Base-by-base conservation (phyloP, 1,140 invertebrate species). In the Scaptomyza hsui region DNA sequence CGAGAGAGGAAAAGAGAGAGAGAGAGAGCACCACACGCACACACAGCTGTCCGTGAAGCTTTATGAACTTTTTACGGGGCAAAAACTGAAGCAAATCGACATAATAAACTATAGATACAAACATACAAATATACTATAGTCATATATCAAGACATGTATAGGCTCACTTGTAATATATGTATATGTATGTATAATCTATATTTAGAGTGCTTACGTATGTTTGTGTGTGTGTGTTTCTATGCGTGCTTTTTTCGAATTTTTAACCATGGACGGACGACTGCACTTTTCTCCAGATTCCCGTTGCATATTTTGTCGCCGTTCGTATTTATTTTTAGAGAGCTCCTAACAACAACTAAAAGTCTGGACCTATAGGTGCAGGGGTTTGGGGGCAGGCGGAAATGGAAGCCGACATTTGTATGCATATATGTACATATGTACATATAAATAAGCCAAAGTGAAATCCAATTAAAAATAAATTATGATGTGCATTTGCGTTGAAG, bases 391-490 rank as follows among this genome's bases (percentile, higher is more conserved):
- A 32, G 56, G 64, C 79, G 79, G 80, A 83, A 83, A 75, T 75
- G 78, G 75, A 64, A 52, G 67, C 55, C 55, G 60, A 59, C 65
- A 70, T 56, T 61, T 45, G 4, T 47, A 19, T 19, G n/a, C 18
- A 63, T 35, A 10, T 48, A 37, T 64, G 16, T 21, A n/a, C n/a
- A n/a, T n/a, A 45, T 15, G n/a, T 9, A 24, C 10, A 24, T 37
- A 52, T 72, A 78, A 79, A 79, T 75, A 83, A 83, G 57, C 42
- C 61, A 72, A 67, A 68, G 41, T 53, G 51, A 74, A 69, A 86
- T 35, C 70, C 77, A 86, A 86, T 86, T 86, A 78, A 78, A 86
- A 80, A 80, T 86, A 86, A 86, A 86, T 86, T 86, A 86, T 86
- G 81, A 77, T 86, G 48, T 75, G 74, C 60, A 55, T 75, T 69